These are phyloP conservation scores for Esox lucius DNA, from an alignment of 2,797 vertebrate genomes.

Conservation along the genomic window DNA sequence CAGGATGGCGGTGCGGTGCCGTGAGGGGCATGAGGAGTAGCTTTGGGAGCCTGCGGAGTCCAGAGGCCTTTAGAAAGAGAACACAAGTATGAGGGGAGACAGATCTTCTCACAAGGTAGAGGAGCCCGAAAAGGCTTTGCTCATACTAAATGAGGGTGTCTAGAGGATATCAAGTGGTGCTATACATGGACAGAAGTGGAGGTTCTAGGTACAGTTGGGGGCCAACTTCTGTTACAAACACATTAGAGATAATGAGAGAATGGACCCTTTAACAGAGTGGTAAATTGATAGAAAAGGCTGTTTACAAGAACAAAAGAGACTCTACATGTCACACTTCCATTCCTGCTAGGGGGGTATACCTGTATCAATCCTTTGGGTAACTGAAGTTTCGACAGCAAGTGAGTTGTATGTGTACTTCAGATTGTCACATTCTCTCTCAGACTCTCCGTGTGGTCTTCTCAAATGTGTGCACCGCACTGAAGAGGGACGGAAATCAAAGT, in stretches of 20 bases:
- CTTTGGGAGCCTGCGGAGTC: neutral
- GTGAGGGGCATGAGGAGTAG: neutral
- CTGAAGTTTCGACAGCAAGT: too few species aligned
- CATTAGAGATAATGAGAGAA: neutral
- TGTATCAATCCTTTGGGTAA: too few species aligned
- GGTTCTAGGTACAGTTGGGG: neutral
- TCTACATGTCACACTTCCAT: neutral
- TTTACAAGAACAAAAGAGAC: neutral
- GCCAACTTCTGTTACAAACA: neutral
- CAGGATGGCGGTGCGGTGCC: conserved; percentile 29
- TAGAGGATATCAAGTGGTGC: neutral
- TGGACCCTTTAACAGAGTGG: neutral
- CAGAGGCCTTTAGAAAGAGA: neutral
- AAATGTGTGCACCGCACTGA: too few species aligned
- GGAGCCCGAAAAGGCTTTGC: neutral
- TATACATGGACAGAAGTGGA: neutral
- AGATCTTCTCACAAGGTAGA: neutral
- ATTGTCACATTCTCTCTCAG: too few species aligned
- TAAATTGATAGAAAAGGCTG: neutral
- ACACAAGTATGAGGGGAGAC: neutral
- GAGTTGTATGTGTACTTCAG: too few species aligned
- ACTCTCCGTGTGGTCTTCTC: too few species aligned
- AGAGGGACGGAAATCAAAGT: too few species aligned
- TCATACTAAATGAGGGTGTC: neutral
- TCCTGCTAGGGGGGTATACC: too few species aligned